These are phyloP conservation scores for Scotopteryx bipunctaria DNA, from an alignment of 2,888 invertebrate species.

Conservation along the genomic window DNA sequence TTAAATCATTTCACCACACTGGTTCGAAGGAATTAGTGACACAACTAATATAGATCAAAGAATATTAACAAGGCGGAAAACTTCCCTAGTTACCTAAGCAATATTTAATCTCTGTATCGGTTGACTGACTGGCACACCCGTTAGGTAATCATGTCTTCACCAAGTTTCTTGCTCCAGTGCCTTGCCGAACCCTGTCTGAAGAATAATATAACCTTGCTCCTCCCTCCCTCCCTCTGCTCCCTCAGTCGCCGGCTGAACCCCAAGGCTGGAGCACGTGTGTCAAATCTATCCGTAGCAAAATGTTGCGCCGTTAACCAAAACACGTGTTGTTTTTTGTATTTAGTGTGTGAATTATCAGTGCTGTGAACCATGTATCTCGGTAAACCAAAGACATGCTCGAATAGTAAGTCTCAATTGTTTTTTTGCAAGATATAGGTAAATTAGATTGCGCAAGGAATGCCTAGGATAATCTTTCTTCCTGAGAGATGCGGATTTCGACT, in stretches of 20 bases:
- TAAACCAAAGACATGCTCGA: constrained; percentile 60
- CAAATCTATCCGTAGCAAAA: constrained; percentile 7
- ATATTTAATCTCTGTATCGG: neutral
- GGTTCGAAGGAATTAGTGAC: no score
- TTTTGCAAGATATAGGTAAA: no score
- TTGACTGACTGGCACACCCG: neutral
- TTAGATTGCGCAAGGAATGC: no score
- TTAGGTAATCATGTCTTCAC: neutral
- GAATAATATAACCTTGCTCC: no score
- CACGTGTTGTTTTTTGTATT: constrained; percentile 5
- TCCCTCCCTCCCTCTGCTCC: neutral
- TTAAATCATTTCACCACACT: no score
- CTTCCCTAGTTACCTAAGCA: neutral
- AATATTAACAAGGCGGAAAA: no score
- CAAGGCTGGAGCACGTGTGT: constrained; percentile 3
- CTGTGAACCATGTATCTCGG: constrained; percentile 58
- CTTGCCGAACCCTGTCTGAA: neutral
- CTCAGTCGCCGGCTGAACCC: constrained; percentile 21
- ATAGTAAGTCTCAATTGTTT: constrained; percentile 55
- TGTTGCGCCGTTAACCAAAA: constrained; percentile 12
- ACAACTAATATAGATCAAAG: no score
- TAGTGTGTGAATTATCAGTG: constrained; percentile 1
- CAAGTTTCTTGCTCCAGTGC: neutral
- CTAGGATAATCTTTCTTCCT: no score
- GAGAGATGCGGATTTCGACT: no score